Conservation (phyloP, 37 sponge, comb jelly and placozoan genomes). For the Lycopodina hypogea region DNA sequence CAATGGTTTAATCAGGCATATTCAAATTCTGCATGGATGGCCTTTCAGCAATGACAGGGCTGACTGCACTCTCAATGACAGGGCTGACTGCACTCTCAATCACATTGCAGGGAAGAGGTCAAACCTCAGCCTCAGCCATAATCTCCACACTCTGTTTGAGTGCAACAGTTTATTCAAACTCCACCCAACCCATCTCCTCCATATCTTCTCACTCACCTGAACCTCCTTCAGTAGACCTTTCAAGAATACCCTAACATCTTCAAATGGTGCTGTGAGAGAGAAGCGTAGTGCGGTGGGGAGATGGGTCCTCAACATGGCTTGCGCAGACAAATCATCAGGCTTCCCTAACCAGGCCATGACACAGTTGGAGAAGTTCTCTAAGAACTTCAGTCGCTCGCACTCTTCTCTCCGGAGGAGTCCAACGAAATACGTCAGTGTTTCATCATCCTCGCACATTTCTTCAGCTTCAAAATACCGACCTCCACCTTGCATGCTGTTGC, state of each 20-base stretch:
- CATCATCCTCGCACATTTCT: conserved; percentile 44
- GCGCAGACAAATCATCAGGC: conserved; percentile 31
- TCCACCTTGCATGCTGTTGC: conserved; percentile 8
- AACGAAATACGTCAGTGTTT: conserved; percentile 7
- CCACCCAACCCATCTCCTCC: no score
- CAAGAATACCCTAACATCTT: conserved; percentile 43
- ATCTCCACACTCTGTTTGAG: no score
- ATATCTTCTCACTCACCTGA: conserved; percentile 40
- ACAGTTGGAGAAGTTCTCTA: conserved; percentile 25
- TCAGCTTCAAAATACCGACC: conserved; percentile 10
- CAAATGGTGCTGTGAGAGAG: conserved; percentile 47
- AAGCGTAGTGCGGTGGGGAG: conserved; percentile 56
- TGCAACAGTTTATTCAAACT: no score
- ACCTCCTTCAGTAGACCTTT: conserved; percentile 33
- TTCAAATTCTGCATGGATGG: no score
- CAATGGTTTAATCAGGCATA: no score
- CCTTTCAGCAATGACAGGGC: no score
- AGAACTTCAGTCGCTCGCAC: conserved; percentile 8
- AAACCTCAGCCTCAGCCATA: no score
- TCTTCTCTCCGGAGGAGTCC: conserved; percentile 33
- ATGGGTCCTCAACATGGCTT: conserved; percentile 28
- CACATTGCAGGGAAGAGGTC: no score
- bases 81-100: no score
- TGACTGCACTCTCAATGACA: no score
- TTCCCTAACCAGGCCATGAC: conserved; percentile 27